Evolutionary conservation across 2,113 vertebrate species (phyloP).

Genomic region (Sclerurus mexicanus): DNA sequence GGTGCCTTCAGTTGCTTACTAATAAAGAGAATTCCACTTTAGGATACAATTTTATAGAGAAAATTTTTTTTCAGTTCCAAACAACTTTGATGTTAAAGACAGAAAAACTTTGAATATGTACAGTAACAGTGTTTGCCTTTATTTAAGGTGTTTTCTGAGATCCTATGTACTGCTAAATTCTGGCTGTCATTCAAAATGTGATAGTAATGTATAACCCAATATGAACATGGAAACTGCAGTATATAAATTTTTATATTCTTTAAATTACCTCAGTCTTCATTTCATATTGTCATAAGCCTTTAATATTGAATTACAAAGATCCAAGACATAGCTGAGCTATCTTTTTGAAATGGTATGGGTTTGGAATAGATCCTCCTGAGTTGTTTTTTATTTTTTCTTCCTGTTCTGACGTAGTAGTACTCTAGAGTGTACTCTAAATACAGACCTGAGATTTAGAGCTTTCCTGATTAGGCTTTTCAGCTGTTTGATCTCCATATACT

Average conservation of each 20-base stretch:
- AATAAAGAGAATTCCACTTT: background rate
- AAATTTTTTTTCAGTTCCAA: background rate
- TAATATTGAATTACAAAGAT: background rate
- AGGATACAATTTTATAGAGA: background rate
- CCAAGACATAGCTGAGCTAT: background rate
- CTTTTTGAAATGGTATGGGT: background rate
- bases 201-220: background rate
- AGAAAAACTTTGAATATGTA: background rate
- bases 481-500: background rate
- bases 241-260: background rate
- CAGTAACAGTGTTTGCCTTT: background rate
- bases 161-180: background rate
- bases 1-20: background rate
- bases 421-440: background rate
- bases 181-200: background rate
- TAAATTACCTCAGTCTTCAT: background rate
- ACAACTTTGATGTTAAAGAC: background rate
- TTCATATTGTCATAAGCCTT: background rate
- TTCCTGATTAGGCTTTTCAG: slow-evolving; percentile 5
- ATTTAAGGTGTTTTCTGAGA: background rate
- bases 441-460: background rate
- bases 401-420: background rate
- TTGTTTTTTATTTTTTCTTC: accelerated
- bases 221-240: background rate
- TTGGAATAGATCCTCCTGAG: background rate